Evolutionary conservation across 2,888 invertebrate genomes (phyloP).

Genomic region (Diabrotica balteata): DNA sequence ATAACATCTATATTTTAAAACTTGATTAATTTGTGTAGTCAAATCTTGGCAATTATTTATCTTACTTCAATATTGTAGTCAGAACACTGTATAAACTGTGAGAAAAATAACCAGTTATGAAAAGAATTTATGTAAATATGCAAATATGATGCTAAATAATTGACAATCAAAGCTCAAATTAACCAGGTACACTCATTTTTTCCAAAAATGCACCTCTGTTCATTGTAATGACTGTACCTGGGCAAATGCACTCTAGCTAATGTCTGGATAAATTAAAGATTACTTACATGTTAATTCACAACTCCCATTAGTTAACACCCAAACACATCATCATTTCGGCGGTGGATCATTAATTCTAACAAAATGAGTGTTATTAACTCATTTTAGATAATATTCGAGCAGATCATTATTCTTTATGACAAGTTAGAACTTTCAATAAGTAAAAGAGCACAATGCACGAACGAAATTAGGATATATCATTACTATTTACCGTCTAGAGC

Average conservation of each 20-base stretch:
- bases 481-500: conserved; percentile 20
- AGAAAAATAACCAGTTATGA: too few relatives aligned
- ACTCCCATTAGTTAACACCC: conserved; percentile 21
- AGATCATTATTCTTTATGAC: conserved; percentile 29
- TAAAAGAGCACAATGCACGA: conserved; percentile 21
- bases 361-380: conserved; percentile 28
- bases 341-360: conserved; percentile 35
- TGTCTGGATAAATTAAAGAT: conserved; percentile 8
- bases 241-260: background rate
- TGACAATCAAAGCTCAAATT: too few relatives aligned
- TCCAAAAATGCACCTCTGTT: too few relatives aligned
- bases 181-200: too few relatives aligned
- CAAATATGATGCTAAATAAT: too few relatives aligned
- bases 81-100: too few relatives aligned
- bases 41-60: too few relatives aligned
- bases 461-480: conserved; percentile 20
- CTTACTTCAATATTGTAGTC: too few relatives aligned
- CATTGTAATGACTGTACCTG: conserved; percentile 11
- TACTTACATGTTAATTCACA: conserved; percentile 26
- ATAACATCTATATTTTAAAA: too few relatives aligned
- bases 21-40: too few relatives aligned
- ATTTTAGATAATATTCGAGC: conserved; percentile 32
- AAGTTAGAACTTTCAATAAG: conserved; percentile 17
- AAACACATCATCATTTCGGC: conserved; percentile 27
- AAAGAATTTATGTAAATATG: too few relatives aligned